These are phyloP conservation scores for Trididemnum miniatum DNA, from an alignment of 23 tunicate genomes.

Conservation along the genomic window DNA sequence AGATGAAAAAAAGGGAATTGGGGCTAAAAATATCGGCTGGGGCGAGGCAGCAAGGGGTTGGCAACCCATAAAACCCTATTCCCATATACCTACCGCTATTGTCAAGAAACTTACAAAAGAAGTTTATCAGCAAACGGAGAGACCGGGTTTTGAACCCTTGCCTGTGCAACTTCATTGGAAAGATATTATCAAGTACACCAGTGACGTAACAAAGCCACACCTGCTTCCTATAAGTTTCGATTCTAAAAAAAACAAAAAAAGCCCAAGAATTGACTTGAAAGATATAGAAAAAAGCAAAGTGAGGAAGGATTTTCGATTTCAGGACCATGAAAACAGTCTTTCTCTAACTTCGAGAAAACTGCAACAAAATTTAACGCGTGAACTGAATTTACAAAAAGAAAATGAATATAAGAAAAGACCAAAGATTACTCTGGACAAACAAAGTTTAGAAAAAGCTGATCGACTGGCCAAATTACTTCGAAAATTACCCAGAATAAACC, in stretches of 20 bases:
- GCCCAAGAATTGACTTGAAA: neutral
- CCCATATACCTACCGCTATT: neutral
- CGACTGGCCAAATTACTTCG: neutral
- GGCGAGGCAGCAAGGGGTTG: conserved; percentile 16
- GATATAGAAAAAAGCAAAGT: neutral
- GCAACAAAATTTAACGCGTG: neutral
- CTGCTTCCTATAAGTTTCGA: neutral
- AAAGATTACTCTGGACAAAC: neutral
- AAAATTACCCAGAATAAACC: neutral
- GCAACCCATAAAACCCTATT: conserved; percentile 7
- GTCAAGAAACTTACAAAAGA: neutral
- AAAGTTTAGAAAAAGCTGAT: neutral
- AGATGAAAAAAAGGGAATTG: neutral
- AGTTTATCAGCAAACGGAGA: neutral
- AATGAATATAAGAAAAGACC: neutral
- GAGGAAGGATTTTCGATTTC: neutral
- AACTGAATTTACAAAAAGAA: no score
- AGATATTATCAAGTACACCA: neutral
- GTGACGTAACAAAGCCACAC: neutral
- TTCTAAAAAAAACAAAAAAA: neutral
- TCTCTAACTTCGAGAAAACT: neutral
- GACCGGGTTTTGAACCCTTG: neutral
- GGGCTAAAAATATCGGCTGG: neutral
- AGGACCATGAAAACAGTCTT: neutral
- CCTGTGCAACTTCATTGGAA: neutral